Evolutionary conservation across 2,888 invertebrate genomes (phyloP).

Genomic region (Trissolcus brochymenae): DNA sequence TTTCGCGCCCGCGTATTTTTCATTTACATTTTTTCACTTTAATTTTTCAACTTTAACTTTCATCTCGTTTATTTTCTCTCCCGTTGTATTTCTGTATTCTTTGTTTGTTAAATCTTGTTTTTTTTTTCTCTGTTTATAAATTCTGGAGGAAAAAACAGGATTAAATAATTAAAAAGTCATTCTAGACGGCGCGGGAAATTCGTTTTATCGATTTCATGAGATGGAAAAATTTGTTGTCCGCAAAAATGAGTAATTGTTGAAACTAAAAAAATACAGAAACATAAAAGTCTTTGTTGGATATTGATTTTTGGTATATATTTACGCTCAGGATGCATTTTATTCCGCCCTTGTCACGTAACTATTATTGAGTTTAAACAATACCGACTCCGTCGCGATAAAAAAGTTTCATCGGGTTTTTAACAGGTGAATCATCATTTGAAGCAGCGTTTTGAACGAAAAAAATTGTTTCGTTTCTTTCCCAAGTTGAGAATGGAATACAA

Average conservation of each 20-base stretch:
- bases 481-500: background rate
- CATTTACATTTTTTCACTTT: background rate
- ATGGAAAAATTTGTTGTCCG: background rate
- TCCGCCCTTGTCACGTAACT: slow-evolving; percentile 20
- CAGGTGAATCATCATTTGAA: slow-evolving; percentile 2
- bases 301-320: slow-evolving; percentile 9
- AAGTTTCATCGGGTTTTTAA: background rate
- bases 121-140: too few relatives aligned
- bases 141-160: background rate
- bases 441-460: background rate
- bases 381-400: slow-evolving; percentile 1
- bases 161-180: background rate
- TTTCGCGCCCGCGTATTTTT: background rate
- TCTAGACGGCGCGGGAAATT: background rate
- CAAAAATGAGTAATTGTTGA: too few relatives aligned
- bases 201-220: background rate
- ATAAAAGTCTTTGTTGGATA: background rate
- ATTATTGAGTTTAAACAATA: slow-evolving; percentile 4
- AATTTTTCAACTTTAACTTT: background rate
- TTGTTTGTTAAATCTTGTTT: too few relatives aligned
- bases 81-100: background rate
- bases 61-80: too few relatives aligned
- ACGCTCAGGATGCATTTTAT: slow-evolving; percentile 7
- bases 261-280: too few relatives aligned
- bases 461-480: background rate